phyloP scores from a whole-genome alignment of 2,888 invertebrate species.

The Cheilosia impressa region DNA sequence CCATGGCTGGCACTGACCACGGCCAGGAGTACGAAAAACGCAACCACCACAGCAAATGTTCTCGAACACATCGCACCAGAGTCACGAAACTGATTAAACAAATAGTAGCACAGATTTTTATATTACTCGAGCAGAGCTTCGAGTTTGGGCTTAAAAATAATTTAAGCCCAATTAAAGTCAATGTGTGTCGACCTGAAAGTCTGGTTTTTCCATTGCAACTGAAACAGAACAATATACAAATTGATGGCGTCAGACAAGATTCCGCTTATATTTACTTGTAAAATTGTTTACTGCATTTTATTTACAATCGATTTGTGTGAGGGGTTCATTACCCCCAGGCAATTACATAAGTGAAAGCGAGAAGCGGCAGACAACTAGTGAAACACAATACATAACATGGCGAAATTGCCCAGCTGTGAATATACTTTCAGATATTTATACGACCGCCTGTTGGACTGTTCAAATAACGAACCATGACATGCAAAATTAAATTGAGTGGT shows the following conservation, averaged over 20 bases:
- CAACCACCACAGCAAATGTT: slow-evolving; percentile 8
- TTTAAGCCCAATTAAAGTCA: slow-evolving; percentile 28
- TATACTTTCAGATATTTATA: background rate
- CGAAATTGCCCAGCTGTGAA: slow-evolving; percentile 18
- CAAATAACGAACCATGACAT: slow-evolving; percentile 11
- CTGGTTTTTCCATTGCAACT: slow-evolving; percentile 8
- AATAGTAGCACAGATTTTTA: background rate
- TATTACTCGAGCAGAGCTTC: background rate
- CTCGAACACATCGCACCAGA: slow-evolving; percentile 36
- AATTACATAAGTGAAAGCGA: background rate
- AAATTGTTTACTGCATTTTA: background rate
- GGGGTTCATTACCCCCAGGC: slow-evolving; percentile 26
- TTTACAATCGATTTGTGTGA: slow-evolving; percentile 1
- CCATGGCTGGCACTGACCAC: background rate
- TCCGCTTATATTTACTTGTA: background rate
- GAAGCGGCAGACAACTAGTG: background rate
- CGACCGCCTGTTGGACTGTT: background rate
- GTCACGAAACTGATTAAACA: slow-evolving; percentile 29
- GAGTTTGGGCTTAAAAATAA: background rate
- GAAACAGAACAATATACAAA: background rate
- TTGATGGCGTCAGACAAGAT: background rate
- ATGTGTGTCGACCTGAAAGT: background rate
- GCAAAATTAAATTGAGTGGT: slow-evolving; percentile 10
- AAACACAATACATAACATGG: slow-evolving; percentile 22
- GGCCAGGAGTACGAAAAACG: background rate